These are phyloP conservation scores for Gandaritis pyraliata DNA, from an alignment of 2,888 invertebrate species.

Conservation along the genomic window DNA sequence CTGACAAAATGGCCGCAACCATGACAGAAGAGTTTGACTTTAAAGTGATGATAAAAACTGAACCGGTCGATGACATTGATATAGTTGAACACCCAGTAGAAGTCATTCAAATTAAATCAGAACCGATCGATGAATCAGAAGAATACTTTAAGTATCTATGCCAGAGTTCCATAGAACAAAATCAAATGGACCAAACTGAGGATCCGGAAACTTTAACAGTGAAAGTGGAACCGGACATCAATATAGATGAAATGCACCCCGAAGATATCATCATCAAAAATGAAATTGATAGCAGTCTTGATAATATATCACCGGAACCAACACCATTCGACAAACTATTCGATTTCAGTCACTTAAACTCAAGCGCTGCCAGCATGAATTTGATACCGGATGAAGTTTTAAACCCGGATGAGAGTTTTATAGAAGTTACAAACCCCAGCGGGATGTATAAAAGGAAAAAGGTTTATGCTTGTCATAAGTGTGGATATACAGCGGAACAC, in stretches of 20 bases:
- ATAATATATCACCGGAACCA: neutral
- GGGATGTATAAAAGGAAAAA: slow-evolving; percentile 14
- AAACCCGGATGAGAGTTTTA: slow-evolving; percentile 11
- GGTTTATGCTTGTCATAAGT: slow-evolving; percentile 29
- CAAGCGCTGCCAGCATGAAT: neutral
- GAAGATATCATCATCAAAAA: slow-evolving; percentile 20
- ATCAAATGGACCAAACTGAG: neutral
- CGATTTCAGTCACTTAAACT: too few species aligned
- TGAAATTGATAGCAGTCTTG: neutral
- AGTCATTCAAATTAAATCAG: slow-evolving; percentile 16
- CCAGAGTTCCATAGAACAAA: neutral
- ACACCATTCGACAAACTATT: slow-evolving; percentile 4
- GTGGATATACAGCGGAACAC: slow-evolving; percentile 30
- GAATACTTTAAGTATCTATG: slow-evolving; percentile 4
- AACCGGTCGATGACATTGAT: slow-evolving; percentile 35
- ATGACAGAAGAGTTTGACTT: neutral
- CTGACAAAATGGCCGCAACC: neutral
- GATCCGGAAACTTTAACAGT: slow-evolving; percentile 10
- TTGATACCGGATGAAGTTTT: neutral
- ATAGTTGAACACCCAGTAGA: slow-evolving; percentile 17
- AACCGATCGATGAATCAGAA: slow-evolving; percentile 15
- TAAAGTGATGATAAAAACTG: slow-evolving; percentile 28
- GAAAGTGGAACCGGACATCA: slow-evolving; percentile 11
- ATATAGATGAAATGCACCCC: neutral
- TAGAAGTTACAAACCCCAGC: neutral